A percentile compares a stretch with the other conserved stretches of the same genome.
Conservation (phyloP, 2,797 vertebrate species). For the Sylvilagus floridanus region DNA sequence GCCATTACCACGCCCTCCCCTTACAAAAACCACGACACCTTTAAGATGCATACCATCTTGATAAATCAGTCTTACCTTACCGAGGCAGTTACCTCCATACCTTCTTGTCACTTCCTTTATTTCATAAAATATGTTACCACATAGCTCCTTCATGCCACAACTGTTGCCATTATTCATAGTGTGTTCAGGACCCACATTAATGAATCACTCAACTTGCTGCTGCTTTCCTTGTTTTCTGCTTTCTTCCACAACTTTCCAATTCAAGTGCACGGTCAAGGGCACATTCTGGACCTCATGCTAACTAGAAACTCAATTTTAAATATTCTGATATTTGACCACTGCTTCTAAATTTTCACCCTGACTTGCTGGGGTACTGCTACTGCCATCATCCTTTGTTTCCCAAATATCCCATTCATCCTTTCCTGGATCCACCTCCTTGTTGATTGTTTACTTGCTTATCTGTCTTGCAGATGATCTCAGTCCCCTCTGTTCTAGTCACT, state of each 20-base stretch:
- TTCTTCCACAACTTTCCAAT: neutral
- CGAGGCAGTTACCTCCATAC: neutral
- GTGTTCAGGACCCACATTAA: neutral
- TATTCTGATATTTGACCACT: neutral
- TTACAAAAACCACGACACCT: conserved; percentile 54
- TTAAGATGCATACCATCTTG: conserved; percentile 18
- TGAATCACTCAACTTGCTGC: conserved; percentile 29
- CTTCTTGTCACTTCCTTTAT: conserved; percentile 62
- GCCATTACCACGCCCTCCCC: neutral
- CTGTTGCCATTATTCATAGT: conserved; percentile 48
- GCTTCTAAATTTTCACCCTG: rapidly evolving
- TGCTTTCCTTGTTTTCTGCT: conserved; percentile 41
- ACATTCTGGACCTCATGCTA: neutral
- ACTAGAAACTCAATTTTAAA: neutral
- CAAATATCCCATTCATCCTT: neutral
- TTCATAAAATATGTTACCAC: conserved; percentile 51
- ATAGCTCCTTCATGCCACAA: conserved; percentile 37
- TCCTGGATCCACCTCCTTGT: neutral
- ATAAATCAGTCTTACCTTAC: conserved; percentile 60
- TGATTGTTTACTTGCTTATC: neutral
- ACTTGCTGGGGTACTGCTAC: neutral
- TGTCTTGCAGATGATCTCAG: neutral
- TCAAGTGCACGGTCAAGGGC: conserved; percentile 29
- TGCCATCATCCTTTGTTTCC: neutral
- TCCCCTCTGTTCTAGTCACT: neutral